Percentiles rank a stretch among this genome's conserved stretches.
Conservation (phyloP, 2,888 invertebrate species). For the Ornithoptera priamus region DNA sequence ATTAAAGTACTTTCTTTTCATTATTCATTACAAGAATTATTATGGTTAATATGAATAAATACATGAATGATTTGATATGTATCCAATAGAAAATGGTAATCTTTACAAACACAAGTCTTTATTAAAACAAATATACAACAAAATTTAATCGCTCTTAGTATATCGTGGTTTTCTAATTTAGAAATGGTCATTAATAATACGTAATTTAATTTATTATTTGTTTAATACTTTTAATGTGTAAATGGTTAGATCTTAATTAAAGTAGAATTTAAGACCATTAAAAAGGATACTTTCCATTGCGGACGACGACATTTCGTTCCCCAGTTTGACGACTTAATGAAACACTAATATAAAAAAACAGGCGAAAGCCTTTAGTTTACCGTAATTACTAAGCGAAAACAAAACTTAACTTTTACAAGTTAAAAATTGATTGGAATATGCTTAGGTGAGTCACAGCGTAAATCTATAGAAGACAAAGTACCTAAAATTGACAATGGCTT, state of each 20-base stretch:
- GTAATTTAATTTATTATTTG: neutral
- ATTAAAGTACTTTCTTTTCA: no score
- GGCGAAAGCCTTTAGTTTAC: conserved; percentile 38
- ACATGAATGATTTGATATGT: no score
- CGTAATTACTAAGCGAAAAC: neutral
- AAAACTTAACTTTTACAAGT: conserved; percentile 3
- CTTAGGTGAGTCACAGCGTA: conserved; percentile 37
- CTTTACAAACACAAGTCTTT: no score
- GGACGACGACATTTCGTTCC: conserved; percentile 93
- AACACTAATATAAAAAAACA: conserved; percentile 43
- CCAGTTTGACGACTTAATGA: conserved; percentile 82
- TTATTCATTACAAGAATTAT: no score
- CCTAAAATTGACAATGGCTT: conserved; percentile 5
- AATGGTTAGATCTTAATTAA: neutral
- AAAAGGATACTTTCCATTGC: conserved; percentile 96
- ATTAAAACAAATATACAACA: no score
- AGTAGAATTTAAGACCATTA: neutral
- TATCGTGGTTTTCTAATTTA: no score
- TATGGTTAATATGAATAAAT: no score
- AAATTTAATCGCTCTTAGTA: no score
- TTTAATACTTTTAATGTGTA: neutral
- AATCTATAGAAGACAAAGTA: conserved; percentile 10
- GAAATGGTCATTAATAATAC: no score
- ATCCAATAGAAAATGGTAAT: no score
- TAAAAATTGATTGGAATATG: neutral